Base-by-base conservation (phyloP, 2,888 invertebrate genomes). In the Athetis lepigone region DNA sequence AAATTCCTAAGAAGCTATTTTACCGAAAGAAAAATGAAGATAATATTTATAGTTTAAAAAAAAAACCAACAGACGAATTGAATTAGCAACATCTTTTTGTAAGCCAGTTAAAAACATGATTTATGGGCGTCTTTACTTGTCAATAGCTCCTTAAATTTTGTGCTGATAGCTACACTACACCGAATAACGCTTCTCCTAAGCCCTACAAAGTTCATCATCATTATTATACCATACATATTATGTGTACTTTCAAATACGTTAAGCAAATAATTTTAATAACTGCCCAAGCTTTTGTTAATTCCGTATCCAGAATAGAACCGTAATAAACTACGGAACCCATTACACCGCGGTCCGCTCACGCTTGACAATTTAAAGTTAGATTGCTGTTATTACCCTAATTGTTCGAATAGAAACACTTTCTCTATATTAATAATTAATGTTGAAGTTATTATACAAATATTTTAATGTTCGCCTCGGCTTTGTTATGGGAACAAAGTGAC, bases 391-490 rank as follows among this genome's bases (percentile, higher is more conserved):
- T 85, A 81, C 66, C 58, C 63, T 80, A 83, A 82, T 82, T 81
- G 75, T 19, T 68, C 62, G 62, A 65, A 71, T 69, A 76, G 84
- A 82, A 85, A 82, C 81, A 87, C 86, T 86, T 87, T 86, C 84
- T 76, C 84, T 77, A 52, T 62, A 71, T 79, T 70, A 77, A 79
- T 84, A 79, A 79, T 79, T 79, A 77, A 82, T 80, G 75, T 77
- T 70, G 55, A 39, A 58, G 65, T 61, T 70, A 63, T 75, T 73
- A 68, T 68, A 75, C 61, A 72, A 80, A 72, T 78, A 75, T 74
- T 75, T 76, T 77, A 67, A 76, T 76, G 68, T 27, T 25, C 23
- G 8, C n/a, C 39, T 40, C 21, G 49, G 27, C 52, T 63, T 74
- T 71, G 74, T 71, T 33, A 18, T 40, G 29, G 40, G 49, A 45